Base-by-base conservation (phyloP, 2,113 vertebrate species). In the Phalacrocorax carbo region DNA sequence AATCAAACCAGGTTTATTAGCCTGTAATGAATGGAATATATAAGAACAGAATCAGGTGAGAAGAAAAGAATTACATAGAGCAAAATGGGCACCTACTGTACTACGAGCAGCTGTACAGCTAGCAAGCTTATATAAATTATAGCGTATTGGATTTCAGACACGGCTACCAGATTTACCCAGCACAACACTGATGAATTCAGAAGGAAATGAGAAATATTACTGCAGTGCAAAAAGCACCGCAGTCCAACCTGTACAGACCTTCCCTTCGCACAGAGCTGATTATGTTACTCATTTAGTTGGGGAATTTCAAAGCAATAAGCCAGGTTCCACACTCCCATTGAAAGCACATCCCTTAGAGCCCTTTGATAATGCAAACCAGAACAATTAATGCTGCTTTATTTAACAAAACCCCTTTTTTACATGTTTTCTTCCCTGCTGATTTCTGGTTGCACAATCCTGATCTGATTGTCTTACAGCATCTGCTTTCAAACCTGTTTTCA, bases 161-260 rank as follows among this genome's bases (percentile, higher is more conserved):
- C 81, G 86, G 82, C 72, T 72, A 81, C 55, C 40, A 52, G 76
- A 88, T 88, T 70, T 86, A 66, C 76, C 48, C 62, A 70, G 36
- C 15, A 81, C 52, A 91, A 48, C 55, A 64, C 64, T 27, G 34
- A 60, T 36, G 38, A 96, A 93, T 94, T 96, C 64, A 86, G 57
- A 90, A 90, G n/a, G 76, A 92, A 95, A 96, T 70, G 32, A 90
- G 60, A 92, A 88, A 73, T 82, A 62, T 22, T 64, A 68, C 57
- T 78, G 55, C 60, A 48, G 46, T 19, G 18, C 32, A 80, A 82
- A 76, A 90, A 60, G 4, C 11, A n/a, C 18, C 66, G 75, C 29
- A 88, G 62, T 48, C 20, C n/a, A 70, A n/a, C 51, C 75, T 30
- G 15, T 25, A 68, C 38, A 79, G 44, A 26, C 21, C 46, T 86